Base-by-base conservation (phyloP, 2,888 invertebrate species). In the Phyto melanocephala region DNA sequence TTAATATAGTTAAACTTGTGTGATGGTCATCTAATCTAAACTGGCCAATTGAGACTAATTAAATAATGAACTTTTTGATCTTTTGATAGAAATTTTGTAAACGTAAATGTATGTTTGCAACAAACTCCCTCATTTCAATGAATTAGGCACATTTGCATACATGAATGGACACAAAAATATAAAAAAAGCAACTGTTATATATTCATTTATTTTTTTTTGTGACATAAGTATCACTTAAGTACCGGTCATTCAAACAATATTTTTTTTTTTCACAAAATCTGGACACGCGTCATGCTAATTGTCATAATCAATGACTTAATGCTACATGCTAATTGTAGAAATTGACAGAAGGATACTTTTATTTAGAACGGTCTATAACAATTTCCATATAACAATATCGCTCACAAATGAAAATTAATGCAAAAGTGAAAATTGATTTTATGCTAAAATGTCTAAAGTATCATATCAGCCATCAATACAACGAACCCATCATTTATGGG, bases 201-300 rank as follows among this genome's bases (percentile, higher is more conserved):
- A 28, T 28, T 28, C 3, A 28, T 28, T 28, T 28, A 5, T 28
- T 3, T 28, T 28, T 28, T 65, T 63, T 54, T 72, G 24, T 24
- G 37, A 40, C 33, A 47, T 24, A 65, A 56, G 42, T n/a, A 50
- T 33, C 47, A 68, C 67, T 72, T 56, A 74, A 70, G 71, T 68
- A 76, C 71, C 67, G 82, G 82, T 67, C 82, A 79, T 17, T 20
- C 33, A 68, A n/a, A n/a, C n/a, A n/a, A n/a, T n/a, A n/a, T n/a
- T n/a, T 20, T 6, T 42, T 28, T 37, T 10, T n/a, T 20, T 11
- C 15, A 56, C 67, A 67, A 71, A 78, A 47, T 45, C 65, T 71
- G 81, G 81, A 72, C 85, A 84, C 79, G 84, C 84, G 81, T 82
- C 82, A 83, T 80, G 83, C 84, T 85, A 85, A 85, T 85, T 83